Evolutionary conservation across 53 echinoderm and acorn worm genomes (phyloP), one percentile per base, ranked within the genome.

Genomic region (Hippasteria phrygiana): DNA sequence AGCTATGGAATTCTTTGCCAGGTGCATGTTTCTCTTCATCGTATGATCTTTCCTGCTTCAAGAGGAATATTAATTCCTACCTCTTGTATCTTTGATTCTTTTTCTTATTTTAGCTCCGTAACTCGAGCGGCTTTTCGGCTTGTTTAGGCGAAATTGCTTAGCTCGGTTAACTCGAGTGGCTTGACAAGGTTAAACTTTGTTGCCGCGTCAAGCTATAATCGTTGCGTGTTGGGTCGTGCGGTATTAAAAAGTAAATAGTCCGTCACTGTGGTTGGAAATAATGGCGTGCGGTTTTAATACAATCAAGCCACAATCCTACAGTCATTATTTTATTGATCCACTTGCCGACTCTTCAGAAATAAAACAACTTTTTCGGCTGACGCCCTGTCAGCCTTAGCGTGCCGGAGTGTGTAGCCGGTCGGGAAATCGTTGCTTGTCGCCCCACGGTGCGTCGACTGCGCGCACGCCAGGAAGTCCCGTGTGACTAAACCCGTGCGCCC

Each of bases 361-460:
- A 46, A 27, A 74, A 47, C 29, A 45, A 43, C 5, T 45, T 38
- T 16, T 13, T 38, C 13, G 27, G 47, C 43, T 29, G 8, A 27
- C 14, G 28, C 32, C 43, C 76, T 20, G 4, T 53, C 33, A n/a
- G 53, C 76, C 76, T 76, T 74, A 53, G 53, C 77, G 77, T 77
- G 53, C 51, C 77, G 39, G 77, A 55, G 77, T 55, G 54, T 41
- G 13, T 55, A 39, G 55, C 24, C 40, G 27, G 9, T 37, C 59
- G 62, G 62, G 79, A 62, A 79, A 79, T 79, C 28, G 42, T 20
- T 27, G 59, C 26, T 65, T 31, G 82, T 46, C 6, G 26, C 66
- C 82, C 82, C 66, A 22, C 66, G 64, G 82, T 12, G 82, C 32
- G 17, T 31, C 43, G 27, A 82, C 82, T 43, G 82, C 28, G 65